Conservation (phyloP, 2,113 vertebrate genomes). For the Corvus hawaiiensis region DNA sequence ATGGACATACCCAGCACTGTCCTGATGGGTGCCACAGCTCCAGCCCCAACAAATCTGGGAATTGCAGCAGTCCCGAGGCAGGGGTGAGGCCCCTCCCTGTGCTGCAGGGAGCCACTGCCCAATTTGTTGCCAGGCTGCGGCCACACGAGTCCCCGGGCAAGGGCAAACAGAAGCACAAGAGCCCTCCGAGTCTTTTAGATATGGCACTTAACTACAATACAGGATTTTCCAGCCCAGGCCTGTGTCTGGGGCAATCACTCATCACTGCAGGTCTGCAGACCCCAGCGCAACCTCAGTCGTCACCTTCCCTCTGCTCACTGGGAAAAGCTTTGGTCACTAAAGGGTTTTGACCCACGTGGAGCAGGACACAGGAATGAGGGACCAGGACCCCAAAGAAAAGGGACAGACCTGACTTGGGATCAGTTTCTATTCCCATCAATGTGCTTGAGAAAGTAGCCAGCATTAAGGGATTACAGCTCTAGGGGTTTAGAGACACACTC, state of each 20-base stretch:
- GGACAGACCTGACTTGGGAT: neutral
- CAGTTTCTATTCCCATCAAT: neutral
- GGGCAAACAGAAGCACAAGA: neutral
- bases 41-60: neutral
- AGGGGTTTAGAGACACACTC: neutral
- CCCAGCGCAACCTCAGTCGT: too few species aligned
- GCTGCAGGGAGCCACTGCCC: neutral
- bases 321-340: neutral
- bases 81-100: neutral
- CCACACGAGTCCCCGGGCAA: rapidly evolving
- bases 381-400: neutral
- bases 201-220: rapidly evolving
- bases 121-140: neutral
- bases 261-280: neutral
- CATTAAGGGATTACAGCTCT: neutral
- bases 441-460: neutral
- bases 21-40: neutral
- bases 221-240: neutral
- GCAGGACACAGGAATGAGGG: neutral
- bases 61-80: neutral
- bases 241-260: neutral
- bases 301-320: neutral
- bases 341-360: rapidly evolving
- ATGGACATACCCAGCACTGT: too few species aligned
- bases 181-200: neutral